A percentile compares a stretch with the other conserved stretches of the same genome.
Evolutionary conservation across 2,113 vertebrate genomes (phyloP).

Genomic region (Cinclus cinclus): DNA sequence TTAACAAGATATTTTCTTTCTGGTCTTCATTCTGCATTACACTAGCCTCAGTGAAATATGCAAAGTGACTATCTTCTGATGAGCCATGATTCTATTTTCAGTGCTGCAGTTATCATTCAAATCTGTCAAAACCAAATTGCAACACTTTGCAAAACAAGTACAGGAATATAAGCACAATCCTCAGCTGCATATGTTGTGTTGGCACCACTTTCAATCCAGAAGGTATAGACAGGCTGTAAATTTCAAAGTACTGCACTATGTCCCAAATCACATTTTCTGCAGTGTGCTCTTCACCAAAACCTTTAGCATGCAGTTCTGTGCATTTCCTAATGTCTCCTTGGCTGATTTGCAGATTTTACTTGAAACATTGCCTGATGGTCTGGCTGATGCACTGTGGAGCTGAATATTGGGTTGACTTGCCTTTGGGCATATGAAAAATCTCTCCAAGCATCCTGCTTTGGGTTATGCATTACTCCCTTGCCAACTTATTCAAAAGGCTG

Average conservation of each 20-base stretch:
- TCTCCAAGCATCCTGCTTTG: neutral
- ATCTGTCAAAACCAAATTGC: slow-evolving; percentile 63
- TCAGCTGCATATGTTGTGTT: slow-evolving; percentile 40
- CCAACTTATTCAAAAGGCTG: slow-evolving; percentile 41
- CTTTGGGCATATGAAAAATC: slow-evolving; percentile 7
- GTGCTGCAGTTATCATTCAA: slow-evolving; percentile 40
- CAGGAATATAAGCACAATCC: slow-evolving; percentile 30
- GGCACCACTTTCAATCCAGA: slow-evolving; percentile 41
- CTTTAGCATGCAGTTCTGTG: neutral
- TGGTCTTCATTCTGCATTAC: neutral
- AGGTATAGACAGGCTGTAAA: slow-evolving; percentile 41
- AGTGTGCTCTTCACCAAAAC: neutral
- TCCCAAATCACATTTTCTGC: neutral
- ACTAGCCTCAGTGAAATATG: neutral
- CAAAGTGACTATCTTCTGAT: slow-evolving; percentile 33
- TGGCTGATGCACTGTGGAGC: neutral
- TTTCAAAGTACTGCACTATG: neutral
- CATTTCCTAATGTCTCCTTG: neutral
- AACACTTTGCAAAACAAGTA: slow-evolving; percentile 55
- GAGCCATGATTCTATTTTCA: slow-evolving; percentile 46
- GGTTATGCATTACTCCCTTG: slow-evolving; percentile 3
- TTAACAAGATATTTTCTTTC: slow-evolving; percentile 29
- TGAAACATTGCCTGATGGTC: neutral
- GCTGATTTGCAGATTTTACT: neutral
- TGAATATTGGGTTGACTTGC: neutral